Percentiles rank a stretch among this genome's conserved stretches.
phyloP scores from a whole-genome alignment of 2,888 invertebrate species.

The Ditula angustiorana region DNA sequence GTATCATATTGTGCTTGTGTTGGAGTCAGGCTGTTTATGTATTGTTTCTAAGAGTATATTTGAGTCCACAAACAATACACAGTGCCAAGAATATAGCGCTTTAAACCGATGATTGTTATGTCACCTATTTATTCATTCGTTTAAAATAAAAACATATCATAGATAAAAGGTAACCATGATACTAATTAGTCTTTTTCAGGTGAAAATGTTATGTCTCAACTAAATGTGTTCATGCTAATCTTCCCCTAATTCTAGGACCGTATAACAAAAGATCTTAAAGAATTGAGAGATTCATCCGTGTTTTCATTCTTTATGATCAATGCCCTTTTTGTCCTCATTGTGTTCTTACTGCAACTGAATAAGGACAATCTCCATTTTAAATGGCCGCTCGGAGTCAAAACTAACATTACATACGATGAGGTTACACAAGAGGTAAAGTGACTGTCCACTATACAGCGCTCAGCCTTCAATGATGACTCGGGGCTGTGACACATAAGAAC shows the following conservation, averaged over 20 bases:
- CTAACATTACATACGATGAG: constrained; percentile 96
- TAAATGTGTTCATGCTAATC: constrained; percentile 51
- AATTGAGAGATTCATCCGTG: constrained; percentile 97
- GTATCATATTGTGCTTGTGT: too few species aligned
- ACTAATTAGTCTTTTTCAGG: constrained; percentile 55
- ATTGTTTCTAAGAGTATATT: too few species aligned
- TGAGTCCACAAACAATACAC: too few species aligned
- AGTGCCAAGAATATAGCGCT: too few species aligned
- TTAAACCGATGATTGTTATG: too few species aligned
- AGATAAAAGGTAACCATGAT: constrained; percentile 14
- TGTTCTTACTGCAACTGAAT: constrained; percentile 99
- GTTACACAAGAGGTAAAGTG: constrained; percentile 95
- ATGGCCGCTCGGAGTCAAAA: constrained; percentile 98
- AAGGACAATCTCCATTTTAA: constrained; percentile 98
- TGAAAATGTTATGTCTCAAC: constrained; percentile 8
- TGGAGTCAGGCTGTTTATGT: too few species aligned
- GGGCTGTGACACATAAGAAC: constrained; percentile 47
- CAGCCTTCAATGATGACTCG: constrained; percentile 82
- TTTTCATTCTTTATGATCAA: constrained; percentile 99
- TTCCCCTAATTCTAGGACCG: constrained; percentile 91
- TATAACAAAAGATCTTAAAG: constrained; percentile 96
- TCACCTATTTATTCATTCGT: too few species aligned
- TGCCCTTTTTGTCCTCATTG: constrained; percentile 99
- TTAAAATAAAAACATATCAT: background rate
- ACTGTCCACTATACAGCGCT: constrained; percentile 73